phyloP scores from a whole-genome alignment of 2,888 invertebrate species.

The Scaptomyza reducta region DNA sequence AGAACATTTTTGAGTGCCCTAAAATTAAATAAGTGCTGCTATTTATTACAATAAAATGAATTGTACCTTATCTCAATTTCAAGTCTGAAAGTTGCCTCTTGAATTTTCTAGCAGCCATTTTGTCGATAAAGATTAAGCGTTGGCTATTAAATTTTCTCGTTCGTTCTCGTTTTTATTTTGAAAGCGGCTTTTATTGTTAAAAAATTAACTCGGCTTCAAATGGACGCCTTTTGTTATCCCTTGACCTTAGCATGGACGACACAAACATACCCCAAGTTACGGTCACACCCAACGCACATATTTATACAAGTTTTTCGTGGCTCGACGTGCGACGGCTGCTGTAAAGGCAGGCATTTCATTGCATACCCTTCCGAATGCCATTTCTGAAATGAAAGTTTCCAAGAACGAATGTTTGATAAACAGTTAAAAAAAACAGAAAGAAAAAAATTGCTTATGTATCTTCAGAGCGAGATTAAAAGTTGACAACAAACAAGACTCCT shows the following conservation, averaged over 20 bases:
- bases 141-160: conserved; percentile 66
- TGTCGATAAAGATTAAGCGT: conserved; percentile 74
- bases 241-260: conserved; percentile 58
- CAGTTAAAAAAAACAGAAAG: conserved; percentile 11
- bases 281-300: conserved; percentile 25
- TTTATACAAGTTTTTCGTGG: conserved; percentile 58
- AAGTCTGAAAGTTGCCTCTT: conserved; percentile 32
- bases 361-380: conserved; percentile 42
- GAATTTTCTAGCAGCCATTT: conserved; percentile 14
- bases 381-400: conserved; percentile 45
- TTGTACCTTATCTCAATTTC: conserved; percentile 43
- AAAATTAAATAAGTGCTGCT: conserved; percentile 43
- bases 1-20: conserved; percentile 6
- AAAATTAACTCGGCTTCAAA: conserved; percentile 77
- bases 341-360: conserved; percentile 39
- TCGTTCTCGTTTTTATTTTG: conserved; percentile 36
- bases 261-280: conserved; percentile 20
- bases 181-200: conserved; percentile 75
- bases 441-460: conserved; percentile 39
- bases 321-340: conserved; percentile 2
- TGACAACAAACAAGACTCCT: conserved; percentile 47
- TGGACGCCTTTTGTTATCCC: conserved; percentile 79
- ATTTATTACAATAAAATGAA: conserved; percentile 68
- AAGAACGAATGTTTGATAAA: conserved; percentile 39
- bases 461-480: conserved; percentile 53